Percentiles rank a stretch among this genome's conserved stretches.
These are phyloP conservation scores for Campaea margaritaria DNA, from an alignment of 2,888 invertebrate species.

Conservation along the genomic window DNA sequence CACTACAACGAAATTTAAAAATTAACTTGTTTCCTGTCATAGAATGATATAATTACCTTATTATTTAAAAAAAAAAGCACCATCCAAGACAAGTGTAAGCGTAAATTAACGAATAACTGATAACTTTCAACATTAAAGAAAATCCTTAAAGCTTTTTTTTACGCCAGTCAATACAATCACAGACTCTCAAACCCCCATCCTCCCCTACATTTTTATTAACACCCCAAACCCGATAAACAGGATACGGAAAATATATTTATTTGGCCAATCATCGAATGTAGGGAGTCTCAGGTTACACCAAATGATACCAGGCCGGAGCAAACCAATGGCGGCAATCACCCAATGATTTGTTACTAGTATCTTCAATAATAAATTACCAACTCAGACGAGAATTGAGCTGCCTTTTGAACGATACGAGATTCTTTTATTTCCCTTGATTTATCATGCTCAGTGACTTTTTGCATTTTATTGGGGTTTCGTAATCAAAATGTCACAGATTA, in stretches of 20 bases:
- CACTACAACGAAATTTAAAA: no score
- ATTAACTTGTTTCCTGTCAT: no score
- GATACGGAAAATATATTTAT: constrained; percentile 85
- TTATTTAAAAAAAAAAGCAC: no score
- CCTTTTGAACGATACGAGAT: constrained; percentile 63
- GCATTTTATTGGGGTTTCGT: constrained; percentile 52
- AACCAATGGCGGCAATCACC: constrained; percentile 61
- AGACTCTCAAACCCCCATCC: constrained; percentile 39
- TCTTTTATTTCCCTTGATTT: constrained; percentile 63
- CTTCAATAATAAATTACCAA: constrained; percentile 81
- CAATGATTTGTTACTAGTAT: constrained; percentile 84
- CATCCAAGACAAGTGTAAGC: no score
- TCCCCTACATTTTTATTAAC: constrained; percentile 85
- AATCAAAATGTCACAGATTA: constrained; percentile 31
- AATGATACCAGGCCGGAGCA: constrained; percentile 61
- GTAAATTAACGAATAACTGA: no score
- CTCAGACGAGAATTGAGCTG: constrained; percentile 79
- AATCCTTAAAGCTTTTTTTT: background rate
- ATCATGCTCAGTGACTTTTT: constrained; percentile 59
- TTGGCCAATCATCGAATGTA: constrained; percentile 84
- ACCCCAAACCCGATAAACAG: constrained; percentile 83
- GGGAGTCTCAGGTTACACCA: constrained; percentile 83
- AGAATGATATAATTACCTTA: no score
- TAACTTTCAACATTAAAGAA: background rate
- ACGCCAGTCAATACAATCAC: background rate